Evolutionary conservation across 2,113 vertebrate species (phyloP).

Genomic region (Mormyrus lacerda): DNA sequence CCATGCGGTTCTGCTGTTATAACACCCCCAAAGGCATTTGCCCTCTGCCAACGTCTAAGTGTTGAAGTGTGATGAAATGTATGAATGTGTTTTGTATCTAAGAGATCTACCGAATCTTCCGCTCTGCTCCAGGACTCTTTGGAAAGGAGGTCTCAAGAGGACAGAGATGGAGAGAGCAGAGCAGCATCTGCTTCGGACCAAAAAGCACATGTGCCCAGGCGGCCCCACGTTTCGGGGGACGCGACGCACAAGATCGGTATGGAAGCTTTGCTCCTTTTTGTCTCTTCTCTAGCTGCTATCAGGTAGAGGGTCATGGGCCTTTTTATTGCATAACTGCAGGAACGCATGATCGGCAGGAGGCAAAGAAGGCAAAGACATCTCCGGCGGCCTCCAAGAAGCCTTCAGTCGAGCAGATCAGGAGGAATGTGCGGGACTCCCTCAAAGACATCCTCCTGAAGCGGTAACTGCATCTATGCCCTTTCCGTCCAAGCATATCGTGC

Average conservation of each 20-base stretch:
- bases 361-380: conserved; percentile 67
- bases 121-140: conserved; percentile 47
- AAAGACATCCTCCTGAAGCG: conserved; percentile 91
- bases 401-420: conserved; percentile 86
- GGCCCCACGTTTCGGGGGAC: background rate
- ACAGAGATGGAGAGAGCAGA: conserved; percentile 35
- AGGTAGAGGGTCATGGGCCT: background rate
- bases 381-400: conserved; percentile 77
- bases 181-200: background rate
- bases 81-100: background rate
- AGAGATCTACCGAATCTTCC: background rate
- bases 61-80: background rate
- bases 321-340: conserved; percentile 50
- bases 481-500: too few relatives aligned
- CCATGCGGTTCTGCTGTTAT: background rate
- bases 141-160: conserved; percentile 49
- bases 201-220: background rate
- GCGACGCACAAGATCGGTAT: conserved; percentile 53
- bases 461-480: conserved; percentile 45
- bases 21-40: background rate
- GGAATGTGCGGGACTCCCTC: conserved; percentile 86
- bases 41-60: background rate
- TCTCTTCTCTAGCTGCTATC: background rate
- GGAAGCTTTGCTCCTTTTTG: background rate
- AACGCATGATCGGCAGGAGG: conserved; percentile 65